phyloP scores from a whole-genome alignment of 2,797 vertebrate genomes.

The Cichlasoma orientale region DNA sequence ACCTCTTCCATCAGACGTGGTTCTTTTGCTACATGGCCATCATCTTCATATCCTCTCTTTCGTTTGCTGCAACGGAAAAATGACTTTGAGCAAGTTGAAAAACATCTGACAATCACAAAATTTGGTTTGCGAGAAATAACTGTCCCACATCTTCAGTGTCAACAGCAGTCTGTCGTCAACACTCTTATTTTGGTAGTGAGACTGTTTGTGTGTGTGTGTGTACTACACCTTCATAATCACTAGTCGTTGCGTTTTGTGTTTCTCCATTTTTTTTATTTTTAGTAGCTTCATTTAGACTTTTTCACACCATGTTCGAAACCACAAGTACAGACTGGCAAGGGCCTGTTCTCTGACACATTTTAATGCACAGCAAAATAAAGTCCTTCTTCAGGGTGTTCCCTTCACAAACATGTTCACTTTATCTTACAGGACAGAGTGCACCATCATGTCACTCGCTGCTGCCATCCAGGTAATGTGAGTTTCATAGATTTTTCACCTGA shows the following conservation, averaged over 20 bases:
- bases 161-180: conserved; percentile 18
- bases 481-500: conserved; percentile 33
- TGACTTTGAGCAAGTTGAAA: not conserved
- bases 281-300: conserved; percentile 29
- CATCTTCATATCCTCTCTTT: conserved; percentile 93
- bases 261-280: not conserved
- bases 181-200: conserved; percentile 22
- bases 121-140: conserved; percentile 12
- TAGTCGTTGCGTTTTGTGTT: conserved; percentile 39
- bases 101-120: not conserved
- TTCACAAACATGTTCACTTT: conserved; percentile 70
- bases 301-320: not conserved
- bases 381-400: conserved; percentile 16
- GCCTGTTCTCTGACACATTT: not conserved
- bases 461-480: conserved; percentile 86
- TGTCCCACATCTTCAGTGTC: conserved; percentile 7
- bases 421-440: conserved; percentile 86
- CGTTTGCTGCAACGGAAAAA: conserved; percentile 84
- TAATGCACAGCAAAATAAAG: not conserved
- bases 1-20: conserved; percentile 74
- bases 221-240: conserved; percentile 29
- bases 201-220: conserved; percentile 20
- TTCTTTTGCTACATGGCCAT: conserved; percentile 86
- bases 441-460: conserved; percentile 84
- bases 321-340: not conserved